Evolutionary conservation across 2,113 vertebrate species (phyloP).

Genomic region (Cygnus atratus): DNA sequence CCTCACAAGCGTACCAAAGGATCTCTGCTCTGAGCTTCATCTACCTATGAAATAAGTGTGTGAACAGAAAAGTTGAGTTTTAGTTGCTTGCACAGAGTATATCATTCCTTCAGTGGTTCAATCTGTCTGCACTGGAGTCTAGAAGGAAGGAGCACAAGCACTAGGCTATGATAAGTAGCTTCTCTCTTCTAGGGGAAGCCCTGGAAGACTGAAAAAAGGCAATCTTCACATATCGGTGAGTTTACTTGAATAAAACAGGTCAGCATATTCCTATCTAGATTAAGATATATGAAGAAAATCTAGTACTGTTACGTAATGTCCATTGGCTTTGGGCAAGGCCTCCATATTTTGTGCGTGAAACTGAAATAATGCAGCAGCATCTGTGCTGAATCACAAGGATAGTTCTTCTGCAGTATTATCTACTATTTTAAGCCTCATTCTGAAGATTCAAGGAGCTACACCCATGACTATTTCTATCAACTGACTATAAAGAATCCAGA

Average conservation of each 20-base stretch:
- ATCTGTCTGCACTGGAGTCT: background rate
- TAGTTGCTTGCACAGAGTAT: background rate
- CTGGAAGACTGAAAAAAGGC: background rate
- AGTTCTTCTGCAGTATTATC: background rate
- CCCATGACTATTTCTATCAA: background rate
- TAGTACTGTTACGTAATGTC: background rate
- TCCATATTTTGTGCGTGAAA: background rate
- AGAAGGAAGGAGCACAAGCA: background rate
- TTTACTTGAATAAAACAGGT: background rate
- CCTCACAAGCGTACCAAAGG: background rate
- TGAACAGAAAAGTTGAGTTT: background rate
- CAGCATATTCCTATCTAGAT: background rate
- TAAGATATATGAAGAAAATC: background rate
- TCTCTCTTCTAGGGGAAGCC: background rate
- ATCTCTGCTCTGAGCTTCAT: background rate
- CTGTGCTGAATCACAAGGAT: background rate
- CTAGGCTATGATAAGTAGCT: background rate
- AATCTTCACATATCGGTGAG: accelerated
- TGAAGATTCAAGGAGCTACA: background rate
- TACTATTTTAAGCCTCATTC: background rate
- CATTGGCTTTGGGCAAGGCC: background rate
- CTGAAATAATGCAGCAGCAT: background rate
- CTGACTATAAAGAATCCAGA: background rate
- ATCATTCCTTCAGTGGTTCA: background rate
- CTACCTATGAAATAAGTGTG: background rate